Evolutionary conservation across 2,113 vertebrate genomes (phyloP), one percentile per base, ranked within the genome.

Genomic region (Hypanus sabinus): DNA sequence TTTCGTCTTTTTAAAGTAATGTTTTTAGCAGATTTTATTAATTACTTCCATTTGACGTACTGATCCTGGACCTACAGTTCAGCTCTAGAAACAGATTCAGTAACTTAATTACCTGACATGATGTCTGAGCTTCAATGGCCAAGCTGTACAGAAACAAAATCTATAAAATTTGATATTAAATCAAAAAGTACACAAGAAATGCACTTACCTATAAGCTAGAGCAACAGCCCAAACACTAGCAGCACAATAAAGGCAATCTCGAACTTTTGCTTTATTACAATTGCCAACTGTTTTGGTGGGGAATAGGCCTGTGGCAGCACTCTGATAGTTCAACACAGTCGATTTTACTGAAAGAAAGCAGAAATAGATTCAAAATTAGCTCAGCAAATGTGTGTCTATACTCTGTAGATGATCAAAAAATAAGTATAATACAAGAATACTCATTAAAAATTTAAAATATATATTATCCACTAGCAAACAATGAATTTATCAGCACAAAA

Each of bases 181-280:
- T 6, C 14, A 5, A 90, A 62, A 55, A 3, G 10, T 77, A 0
- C 11, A 79, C 36, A 30, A 57, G 80, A 87, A 33, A 6, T 65
- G 65, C 16, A 75, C 71, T 96, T 95, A 99, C 99, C 99, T 97
- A 96, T 99, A 99, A 0, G 99, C 98, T 60, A 99, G 94, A 2
- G 98, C 97, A 95, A 99, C 94, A 0, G 98, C 98, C 99, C 99
- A 99, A 90, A 97, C 96, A 10, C 97, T 97, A 0, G 99, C 98
- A 93, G 98, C 98, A 73, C 99, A 99, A 95, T 99, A 99, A 18
- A 99, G 97, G 75, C 97, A 99, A 95, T 99, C 99, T 0, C 99
- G 97, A 10, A 99, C 95, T 96, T 98, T 99, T 71, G 99, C 98
- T 88, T 97, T 98, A 94, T 95, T 97, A 94, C 98, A 97, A 33